Evolutionary conservation across 2,113 vertebrate genomes (phyloP), one percentile per base, ranked within the genome.

Genomic region (Solea solea): DNA sequence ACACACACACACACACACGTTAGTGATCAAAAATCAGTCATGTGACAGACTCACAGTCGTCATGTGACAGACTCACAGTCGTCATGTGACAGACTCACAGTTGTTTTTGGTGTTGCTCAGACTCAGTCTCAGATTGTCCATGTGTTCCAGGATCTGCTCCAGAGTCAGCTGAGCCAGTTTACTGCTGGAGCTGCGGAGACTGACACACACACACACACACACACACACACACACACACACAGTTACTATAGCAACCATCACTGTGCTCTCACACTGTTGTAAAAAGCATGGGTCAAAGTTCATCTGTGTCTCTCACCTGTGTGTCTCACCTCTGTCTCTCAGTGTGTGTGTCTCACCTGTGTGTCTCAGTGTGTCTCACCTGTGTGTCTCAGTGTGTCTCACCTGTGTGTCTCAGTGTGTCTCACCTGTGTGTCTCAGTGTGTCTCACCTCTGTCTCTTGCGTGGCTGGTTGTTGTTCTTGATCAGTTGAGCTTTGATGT

Each of bases 401-500:
- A 45, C 44, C 44, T 12, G 3, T 45, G 44, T 45, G 34, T 34
- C 44, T 45, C 44, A 45, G 34, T 14, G 11, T 55, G 13, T 2
- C 44, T 45, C 44, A 45, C 34, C 49, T 14, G 11, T 55, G 13
- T 1, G 3, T 40, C 34, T 13, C 14, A 28, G 8, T 25, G 4
- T 40, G 46, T 52, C 42, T 53, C 65, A 97, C 96, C 97, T 98
- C 78, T 98, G 97, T 66, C 97, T 93, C 72, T 98, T 98, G 0
- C 97, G 93, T 0, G 97, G 97, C 28, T 98, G 95, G 90, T 96
- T 98, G 93, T 99, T 99, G 93, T 99, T 99, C 88, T 99, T 99
- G 92, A 99, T 98, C 14, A 99, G 95, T 86, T 98, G 93, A 0
- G 96, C 95, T 55, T 99, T 99, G 91, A 99, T 95, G 89, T 99